A percentile compares a stretch with the other conserved stretches of the same genome.
Conservation (phyloP, 2,888 invertebrate genomes). For the Oxyteleia sp. region DNA sequence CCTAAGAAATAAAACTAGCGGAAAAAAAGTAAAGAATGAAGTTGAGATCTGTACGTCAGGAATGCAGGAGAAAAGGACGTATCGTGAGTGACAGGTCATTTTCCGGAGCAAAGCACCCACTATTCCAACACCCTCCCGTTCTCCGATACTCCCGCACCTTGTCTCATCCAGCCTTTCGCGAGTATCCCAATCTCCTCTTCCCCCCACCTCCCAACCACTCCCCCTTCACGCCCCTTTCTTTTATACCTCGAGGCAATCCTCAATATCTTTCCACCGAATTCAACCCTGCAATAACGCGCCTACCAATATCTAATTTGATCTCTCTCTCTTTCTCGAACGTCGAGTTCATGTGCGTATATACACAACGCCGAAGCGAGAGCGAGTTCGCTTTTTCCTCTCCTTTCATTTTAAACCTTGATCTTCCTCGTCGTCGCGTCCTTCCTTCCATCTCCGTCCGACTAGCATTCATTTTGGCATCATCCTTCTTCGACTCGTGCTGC, state of each 20-base stretch:
- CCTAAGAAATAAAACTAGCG: constrained; percentile 51
- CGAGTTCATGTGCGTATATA: constrained; percentile 60
- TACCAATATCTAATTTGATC: constrained; percentile 83
- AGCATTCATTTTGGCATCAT: constrained; percentile 74
- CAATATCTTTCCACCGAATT: constrained; percentile 81
- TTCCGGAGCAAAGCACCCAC: constrained; percentile 85
- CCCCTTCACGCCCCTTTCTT: constrained; percentile 50
- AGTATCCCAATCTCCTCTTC: constrained; percentile 71
- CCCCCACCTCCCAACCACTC: background rate
- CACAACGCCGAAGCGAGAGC: constrained; percentile 24
- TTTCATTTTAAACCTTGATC: constrained; percentile 69
- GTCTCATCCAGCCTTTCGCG: constrained; percentile 62
- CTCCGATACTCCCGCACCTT: constrained; percentile 58
- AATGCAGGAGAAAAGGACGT: constrained; percentile 80
- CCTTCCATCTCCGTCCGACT: constrained; percentile 59
- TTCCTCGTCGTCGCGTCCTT: constrained; percentile 59
- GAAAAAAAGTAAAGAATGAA: constrained; percentile 68
- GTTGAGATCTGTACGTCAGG: constrained; percentile 68
- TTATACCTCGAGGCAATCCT: constrained; percentile 77
- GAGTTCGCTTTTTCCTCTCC: constrained; percentile 42
- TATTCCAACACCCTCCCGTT: constrained; percentile 73
- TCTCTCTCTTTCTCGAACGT: constrained; percentile 64
- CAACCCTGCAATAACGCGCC: constrained; percentile 80
- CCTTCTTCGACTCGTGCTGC: constrained; percentile 79
- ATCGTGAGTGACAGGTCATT: constrained; percentile 87